Evolutionary conservation across 2,113 vertebrate genomes (phyloP).

Genomic region (Copsychus sechellarum): DNA sequence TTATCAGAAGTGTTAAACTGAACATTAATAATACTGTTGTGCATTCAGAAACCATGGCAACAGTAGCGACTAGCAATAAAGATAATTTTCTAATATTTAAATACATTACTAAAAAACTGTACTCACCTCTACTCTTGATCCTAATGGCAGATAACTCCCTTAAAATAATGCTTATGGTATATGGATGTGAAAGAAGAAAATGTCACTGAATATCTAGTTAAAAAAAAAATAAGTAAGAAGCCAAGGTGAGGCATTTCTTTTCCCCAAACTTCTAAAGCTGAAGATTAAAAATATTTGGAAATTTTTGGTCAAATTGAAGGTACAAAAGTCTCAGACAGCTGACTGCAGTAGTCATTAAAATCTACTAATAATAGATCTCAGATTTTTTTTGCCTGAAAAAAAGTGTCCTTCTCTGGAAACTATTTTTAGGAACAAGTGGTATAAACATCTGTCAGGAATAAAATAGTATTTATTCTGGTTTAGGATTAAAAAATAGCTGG

Average conservation of each 20-base stretch:
- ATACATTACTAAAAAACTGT: background rate
- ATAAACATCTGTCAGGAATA: background rate
- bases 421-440: background rate
- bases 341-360: background rate
- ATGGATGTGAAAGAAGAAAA: background rate
- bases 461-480: background rate
- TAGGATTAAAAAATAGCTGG: background rate
- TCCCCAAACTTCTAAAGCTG: background rate
- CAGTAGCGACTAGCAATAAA: background rate
- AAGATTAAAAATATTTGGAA: background rate
- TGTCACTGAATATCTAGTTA: background rate
- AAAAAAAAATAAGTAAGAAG: background rate
- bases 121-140: background rate
- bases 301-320: background rate
- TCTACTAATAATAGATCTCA: background rate
- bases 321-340: background rate
- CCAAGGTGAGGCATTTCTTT: background rate
- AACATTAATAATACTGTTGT: slow-evolving; percentile 34
- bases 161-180: background rate
- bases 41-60: slow-evolving; percentile 30
- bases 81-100: background rate
- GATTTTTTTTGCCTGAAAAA: background rate
- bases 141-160: background rate
- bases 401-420: background rate
- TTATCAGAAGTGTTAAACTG: slow-evolving; percentile 53